Evolutionary conservation across 2,888 invertebrate genomes (phyloP).

Genomic region (Dromius quadrimaculatus): DNA sequence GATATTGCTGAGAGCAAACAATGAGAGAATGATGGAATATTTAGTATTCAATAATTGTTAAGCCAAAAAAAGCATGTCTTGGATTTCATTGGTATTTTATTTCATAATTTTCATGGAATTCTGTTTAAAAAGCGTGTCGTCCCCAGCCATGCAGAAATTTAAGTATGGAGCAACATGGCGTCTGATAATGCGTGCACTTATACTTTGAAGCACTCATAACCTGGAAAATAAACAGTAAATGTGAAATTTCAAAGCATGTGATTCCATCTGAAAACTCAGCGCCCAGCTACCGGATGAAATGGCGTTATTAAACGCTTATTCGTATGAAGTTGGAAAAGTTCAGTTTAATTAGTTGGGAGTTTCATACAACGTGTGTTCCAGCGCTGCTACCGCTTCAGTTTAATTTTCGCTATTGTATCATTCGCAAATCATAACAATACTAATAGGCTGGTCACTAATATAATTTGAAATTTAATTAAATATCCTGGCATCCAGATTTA

Average conservation of each 20-base stretch:
- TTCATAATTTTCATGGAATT: too few species aligned
- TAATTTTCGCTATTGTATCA: too few species aligned
- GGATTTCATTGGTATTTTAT: too few species aligned
- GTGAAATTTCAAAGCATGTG: conserved; percentile 45
- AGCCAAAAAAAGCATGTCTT: too few species aligned
- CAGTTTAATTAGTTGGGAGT: conserved; percentile 37
- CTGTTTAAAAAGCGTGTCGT: too few species aligned
- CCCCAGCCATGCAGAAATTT: conserved; percentile 13
- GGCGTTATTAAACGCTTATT: conserved; percentile 43
- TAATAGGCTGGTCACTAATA: too few species aligned
- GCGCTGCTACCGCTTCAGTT: neutral
- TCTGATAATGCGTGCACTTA: conserved; percentile 40
- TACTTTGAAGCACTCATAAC: conserved; percentile 29
- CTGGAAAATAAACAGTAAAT: conserved; percentile 23
- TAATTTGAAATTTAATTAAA: too few species aligned
- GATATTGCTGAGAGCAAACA: too few species aligned
- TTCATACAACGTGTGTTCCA: neutral
- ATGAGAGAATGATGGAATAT: too few species aligned
- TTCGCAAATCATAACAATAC: too few species aligned
- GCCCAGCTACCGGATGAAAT: conserved; percentile 22
- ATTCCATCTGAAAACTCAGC: conserved; percentile 28
- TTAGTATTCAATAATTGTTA: too few species aligned
- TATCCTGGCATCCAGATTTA: too few species aligned
- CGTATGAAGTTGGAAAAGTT: conserved; percentile 43
- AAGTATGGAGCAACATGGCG: conserved; percentile 25